Evolutionary conservation across 1,140 invertebrate genomes (phyloP).

Genomic region (Rhopalosiphum padi): DNA sequence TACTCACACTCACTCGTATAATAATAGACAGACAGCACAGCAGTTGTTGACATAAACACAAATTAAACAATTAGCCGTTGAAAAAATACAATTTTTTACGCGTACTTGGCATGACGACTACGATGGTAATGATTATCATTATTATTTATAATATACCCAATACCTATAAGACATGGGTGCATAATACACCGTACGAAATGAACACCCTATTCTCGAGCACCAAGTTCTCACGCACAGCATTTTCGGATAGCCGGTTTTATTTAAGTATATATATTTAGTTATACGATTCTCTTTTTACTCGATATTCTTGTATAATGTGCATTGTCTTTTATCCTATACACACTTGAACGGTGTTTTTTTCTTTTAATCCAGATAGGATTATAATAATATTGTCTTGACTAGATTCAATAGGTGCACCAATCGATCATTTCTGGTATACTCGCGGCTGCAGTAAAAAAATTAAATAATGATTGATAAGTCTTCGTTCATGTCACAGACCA

Average conservation of each 20-base stretch:
- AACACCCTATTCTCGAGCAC: not conserved
- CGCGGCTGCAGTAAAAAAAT: not conserved
- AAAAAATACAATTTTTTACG: constrained; percentile 12
- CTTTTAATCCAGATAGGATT: not conserved
- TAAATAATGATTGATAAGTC: not conserved
- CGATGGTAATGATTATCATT: not conserved
- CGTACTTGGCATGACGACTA: not conserved
- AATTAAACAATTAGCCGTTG: not conserved
- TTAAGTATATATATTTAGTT: not conserved
- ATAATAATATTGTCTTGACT: not conserved
- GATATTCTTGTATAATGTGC: not conserved
- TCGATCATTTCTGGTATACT: not conserved
- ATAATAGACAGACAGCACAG: not conserved
- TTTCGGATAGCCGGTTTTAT: not conserved
- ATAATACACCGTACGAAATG: not conserved
- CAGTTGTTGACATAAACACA: not conserved
- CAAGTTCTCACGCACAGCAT: not conserved
- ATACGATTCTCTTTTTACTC: not conserved
- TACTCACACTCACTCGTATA: not conserved
- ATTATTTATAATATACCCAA: not conserved
- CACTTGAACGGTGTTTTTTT: not conserved
- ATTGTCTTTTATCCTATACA: not conserved
- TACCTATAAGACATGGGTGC: not conserved
- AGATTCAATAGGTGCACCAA: not conserved
- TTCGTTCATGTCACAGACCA: not conserved